A percentile compares a stretch with the other conserved stretches of the same genome.
Conservation (phyloP, 2,888 invertebrate species). For the Orthosia gracilis region DNA sequence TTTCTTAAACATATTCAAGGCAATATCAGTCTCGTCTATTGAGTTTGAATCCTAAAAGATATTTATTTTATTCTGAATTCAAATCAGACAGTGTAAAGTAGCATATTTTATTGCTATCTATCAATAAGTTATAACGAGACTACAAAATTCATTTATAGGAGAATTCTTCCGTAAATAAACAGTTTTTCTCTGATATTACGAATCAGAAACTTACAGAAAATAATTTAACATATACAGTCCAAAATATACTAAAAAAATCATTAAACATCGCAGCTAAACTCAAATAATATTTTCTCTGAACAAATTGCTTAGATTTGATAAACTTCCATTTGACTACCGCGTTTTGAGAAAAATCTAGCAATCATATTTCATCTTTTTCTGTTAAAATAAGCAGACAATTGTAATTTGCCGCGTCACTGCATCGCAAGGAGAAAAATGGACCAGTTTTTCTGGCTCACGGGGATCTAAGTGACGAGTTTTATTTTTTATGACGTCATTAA, state of each 20-base stretch:
- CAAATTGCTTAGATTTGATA: conserved; percentile 14
- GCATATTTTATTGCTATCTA: background rate
- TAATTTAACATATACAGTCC: background rate
- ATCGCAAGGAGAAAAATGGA: conserved; percentile 75
- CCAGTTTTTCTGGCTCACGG: conserved; percentile 79
- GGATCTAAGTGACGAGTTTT: conserved; percentile 83
- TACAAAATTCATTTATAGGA: background rate
- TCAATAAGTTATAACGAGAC: background rate
- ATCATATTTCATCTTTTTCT: conserved; percentile 55
- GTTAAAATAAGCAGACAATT: conserved; percentile 74
- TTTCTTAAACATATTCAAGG: background rate
- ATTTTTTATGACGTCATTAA: conserved; percentile 89
- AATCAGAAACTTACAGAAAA: background rate
- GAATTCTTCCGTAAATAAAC: background rate
- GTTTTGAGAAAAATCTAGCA: conserved; percentile 50
- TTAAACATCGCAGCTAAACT: background rate
- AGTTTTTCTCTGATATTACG: background rate
- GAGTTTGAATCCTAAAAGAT: background rate
- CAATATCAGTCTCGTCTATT: background rate
- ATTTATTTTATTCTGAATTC: background rate
- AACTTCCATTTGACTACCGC: conserved; percentile 18
- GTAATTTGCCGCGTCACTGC: conserved; percentile 86
- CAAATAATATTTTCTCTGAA: background rate
- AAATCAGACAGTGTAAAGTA: background rate
- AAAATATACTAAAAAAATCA: background rate